These are phyloP conservation scores for Gambusia affinis DNA, from an alignment of 2,113 vertebrate genomes.

Conservation along the genomic window DNA sequence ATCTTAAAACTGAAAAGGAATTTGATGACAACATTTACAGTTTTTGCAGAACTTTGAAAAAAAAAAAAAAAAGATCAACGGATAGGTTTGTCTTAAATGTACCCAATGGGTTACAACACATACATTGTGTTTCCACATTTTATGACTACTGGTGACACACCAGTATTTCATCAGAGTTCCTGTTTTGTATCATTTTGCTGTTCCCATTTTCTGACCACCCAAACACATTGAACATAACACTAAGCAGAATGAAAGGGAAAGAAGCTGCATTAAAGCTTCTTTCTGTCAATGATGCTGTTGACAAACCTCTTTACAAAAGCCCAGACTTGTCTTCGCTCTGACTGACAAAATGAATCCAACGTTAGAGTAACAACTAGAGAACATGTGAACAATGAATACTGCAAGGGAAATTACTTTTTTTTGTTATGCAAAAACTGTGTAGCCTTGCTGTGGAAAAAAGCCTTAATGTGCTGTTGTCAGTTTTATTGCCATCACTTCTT, in stretches of 20 bases:
- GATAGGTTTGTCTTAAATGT: background rate
- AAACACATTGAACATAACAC: background rate
- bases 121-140: background rate
- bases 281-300: background rate
- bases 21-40: no score
- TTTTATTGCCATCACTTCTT: background rate
- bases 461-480: background rate
- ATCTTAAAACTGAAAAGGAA: no score
- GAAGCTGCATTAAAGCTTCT: background rate
- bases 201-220: background rate
- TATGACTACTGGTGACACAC: background rate
- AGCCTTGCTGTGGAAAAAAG: background rate
- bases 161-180: background rate
- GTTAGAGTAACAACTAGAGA: background rate
- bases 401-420: background rate
- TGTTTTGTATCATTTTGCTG: background rate
- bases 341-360: background rate
- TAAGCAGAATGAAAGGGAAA: background rate
- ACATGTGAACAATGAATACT: background rate
- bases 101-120: background rate
- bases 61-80: no score
- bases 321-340: background rate
- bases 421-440: background rate
- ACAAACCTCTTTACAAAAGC: background rate
- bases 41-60: no score